Percentiles rank a stretch among this genome's conserved stretches.
Conservation (phyloP, 2,113 vertebrate species). For the Reinhardtius hippoglossoides region DNA sequence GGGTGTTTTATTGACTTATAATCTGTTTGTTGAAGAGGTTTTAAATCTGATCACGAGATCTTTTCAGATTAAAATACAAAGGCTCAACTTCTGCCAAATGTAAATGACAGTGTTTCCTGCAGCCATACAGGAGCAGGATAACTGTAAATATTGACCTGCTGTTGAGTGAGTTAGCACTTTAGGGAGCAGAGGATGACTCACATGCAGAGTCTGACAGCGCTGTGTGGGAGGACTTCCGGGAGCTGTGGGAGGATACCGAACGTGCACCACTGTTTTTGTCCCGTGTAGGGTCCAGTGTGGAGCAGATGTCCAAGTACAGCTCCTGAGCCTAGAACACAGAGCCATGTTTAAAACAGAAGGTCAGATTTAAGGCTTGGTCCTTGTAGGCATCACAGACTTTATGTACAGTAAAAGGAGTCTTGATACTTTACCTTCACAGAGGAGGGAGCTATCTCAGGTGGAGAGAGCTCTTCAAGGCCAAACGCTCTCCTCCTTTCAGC, state of each 20-base stretch:
- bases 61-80: constrained; percentile 12
- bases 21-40: constrained; percentile 21
- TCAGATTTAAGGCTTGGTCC: not conserved
- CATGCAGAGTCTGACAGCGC: constrained; percentile 83
- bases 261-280: constrained; percentile 79
- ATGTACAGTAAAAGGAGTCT: not conserved
- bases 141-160: constrained; percentile 28
- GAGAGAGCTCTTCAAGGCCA: constrained; percentile 87
- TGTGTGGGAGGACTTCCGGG: constrained; percentile 83
- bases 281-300: constrained; percentile 71
- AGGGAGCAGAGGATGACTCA: constrained; percentile 78
- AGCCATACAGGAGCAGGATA: constrained; percentile 1
- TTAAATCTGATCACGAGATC: not conserved
- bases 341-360: not conserved
- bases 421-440: constrained; percentile 84
- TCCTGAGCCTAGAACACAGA: constrained; percentile 81
- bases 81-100: not conserved
- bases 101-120: not conserved
- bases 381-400: not conserved
- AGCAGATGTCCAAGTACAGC: constrained; percentile 80
- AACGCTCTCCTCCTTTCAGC: constrained; percentile 88
- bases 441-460: constrained; percentile 85
- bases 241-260: constrained; percentile 85
- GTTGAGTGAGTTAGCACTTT: constrained; percentile 52
- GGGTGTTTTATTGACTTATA: constrained; percentile 22